Percentiles rank a stretch among this genome's conserved stretches.
phyloP scores from a whole-genome alignment of 2,113 vertebrate species.

The Plotosus lineatus region DNA sequence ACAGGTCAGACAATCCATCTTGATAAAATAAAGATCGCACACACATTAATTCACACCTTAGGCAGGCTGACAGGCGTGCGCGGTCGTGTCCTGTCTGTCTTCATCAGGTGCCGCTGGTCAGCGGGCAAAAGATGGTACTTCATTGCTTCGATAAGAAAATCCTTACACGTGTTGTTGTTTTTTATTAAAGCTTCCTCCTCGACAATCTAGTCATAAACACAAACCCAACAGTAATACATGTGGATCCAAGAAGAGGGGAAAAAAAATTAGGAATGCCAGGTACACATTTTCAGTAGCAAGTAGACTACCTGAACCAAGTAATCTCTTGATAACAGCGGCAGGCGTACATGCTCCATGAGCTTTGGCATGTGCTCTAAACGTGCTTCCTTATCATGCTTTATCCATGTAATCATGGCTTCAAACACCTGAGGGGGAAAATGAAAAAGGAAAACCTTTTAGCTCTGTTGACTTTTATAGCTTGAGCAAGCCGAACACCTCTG shows the following conservation, averaged over 20 bases:
- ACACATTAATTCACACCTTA: constrained; percentile 70
- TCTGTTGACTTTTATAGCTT: not conserved
- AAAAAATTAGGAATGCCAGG: not conserved
- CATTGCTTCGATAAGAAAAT: constrained; percentile 97
- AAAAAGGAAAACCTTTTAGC: not conserved
- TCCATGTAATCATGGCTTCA: constrained; percentile 94
- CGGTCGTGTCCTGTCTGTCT: constrained; percentile 90
- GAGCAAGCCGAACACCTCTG: not conserved
- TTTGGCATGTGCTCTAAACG: constrained; percentile 92
- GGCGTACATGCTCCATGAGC: constrained; percentile 93
- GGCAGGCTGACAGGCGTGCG: constrained; percentile 91
- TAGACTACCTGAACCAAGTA: constrained; percentile 90
- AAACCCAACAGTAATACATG: not conserved
- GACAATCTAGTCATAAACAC: constrained; percentile 77
- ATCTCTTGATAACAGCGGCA: constrained; percentile 89
- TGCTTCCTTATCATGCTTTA: constrained; percentile 88
- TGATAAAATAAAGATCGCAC: not conserved
- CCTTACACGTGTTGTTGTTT: constrained; percentile 97
- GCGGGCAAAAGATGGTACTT: constrained; percentile 96
- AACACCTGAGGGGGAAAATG: constrained; percentile 79
- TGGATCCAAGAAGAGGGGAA: not conserved
- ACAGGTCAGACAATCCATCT: not conserved
- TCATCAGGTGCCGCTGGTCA: constrained; percentile 93
- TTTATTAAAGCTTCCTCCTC: constrained; percentile 96
- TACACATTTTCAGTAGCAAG: not conserved